phyloP scores from a whole-genome alignment of 2,797 vertebrate species.

The Simalia tracyae region DNA sequence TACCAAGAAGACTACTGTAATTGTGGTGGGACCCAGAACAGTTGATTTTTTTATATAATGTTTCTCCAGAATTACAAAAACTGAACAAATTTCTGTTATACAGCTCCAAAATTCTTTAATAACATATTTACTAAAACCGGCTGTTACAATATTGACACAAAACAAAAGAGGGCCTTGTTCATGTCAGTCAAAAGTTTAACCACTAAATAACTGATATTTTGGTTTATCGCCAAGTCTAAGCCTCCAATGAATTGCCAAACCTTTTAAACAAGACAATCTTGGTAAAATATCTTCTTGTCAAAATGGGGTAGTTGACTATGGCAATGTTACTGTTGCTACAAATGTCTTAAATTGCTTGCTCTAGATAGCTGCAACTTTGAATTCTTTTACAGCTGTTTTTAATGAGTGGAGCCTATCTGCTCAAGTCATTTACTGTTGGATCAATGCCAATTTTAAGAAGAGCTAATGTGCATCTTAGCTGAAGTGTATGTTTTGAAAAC shows the following conservation, averaged over 20 bases:
- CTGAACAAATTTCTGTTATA: slow-evolving; percentile 37
- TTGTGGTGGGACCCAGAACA: neutral
- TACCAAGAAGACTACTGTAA: neutral
- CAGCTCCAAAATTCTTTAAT: slow-evolving; percentile 45
- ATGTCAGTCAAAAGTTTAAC: slow-evolving; percentile 46
- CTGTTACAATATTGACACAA: slow-evolving; percentile 53
- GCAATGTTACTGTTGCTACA: slow-evolving; percentile 42
- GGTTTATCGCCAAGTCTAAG: slow-evolving; percentile 54
- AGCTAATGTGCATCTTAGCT: slow-evolving; percentile 10
- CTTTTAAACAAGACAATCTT: slow-evolving; percentile 56
- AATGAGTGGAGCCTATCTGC: slow-evolving; percentile 20
- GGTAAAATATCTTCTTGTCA: slow-evolving; percentile 63
- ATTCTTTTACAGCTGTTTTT: slow-evolving; percentile 18
- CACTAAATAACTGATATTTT: slow-evolving; percentile 57
- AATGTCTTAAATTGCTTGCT: slow-evolving; percentile 41
- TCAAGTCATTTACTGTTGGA: slow-evolving; percentile 21
- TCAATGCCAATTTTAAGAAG: neutral
- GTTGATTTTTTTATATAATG: neutral
- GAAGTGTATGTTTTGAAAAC: slow-evolving; percentile 33
- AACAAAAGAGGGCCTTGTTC: slow-evolving; percentile 56
- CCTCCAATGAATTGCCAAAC: slow-evolving; percentile 33
- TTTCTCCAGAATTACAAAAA: slow-evolving; percentile 39
- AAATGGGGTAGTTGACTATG: slow-evolving; percentile 45
- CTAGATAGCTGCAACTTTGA: slow-evolving; percentile 5
- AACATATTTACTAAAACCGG: slow-evolving; percentile 47